Conservation (phyloP, 2,797 vertebrate genomes). For the Okamejei kenojei region DNA sequence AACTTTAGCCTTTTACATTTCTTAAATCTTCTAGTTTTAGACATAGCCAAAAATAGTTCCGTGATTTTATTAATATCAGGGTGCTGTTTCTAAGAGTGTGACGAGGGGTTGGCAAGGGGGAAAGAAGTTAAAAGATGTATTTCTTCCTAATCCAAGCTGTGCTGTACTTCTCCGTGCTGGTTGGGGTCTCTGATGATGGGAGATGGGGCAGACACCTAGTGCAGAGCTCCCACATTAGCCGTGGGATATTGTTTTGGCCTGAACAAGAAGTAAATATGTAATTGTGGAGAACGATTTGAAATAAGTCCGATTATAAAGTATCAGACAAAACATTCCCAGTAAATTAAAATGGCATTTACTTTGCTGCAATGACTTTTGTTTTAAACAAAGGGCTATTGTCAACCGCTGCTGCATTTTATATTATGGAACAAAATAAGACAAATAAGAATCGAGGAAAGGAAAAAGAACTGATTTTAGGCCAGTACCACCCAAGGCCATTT, state of each 20-base stretch:
- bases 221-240: not conserved
- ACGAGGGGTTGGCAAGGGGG: not conserved
- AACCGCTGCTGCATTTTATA: not conserved
- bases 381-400: not conserved
- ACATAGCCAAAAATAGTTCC: constrained; percentile 21
- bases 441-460: not conserved
- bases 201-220: not conserved
- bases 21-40: constrained; percentile 22
- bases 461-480: not conserved
- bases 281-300: not conserved
- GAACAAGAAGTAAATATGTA: not conserved
- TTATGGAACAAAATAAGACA: not conserved
- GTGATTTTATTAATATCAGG: constrained; percentile 13
- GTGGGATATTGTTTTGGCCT: not conserved
- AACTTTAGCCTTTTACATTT: constrained; percentile 26
- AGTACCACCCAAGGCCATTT: not conserved
- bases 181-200: not conserved
- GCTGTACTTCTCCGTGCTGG: not conserved
- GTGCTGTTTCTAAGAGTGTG: not conserved
- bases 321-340: not conserved
- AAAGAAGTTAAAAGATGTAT: not conserved
- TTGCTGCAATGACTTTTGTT: not conserved
- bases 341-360: not conserved
- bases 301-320: not conserved
- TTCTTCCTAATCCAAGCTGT: not conserved